A percentile compares a stretch with the other conserved stretches of the same genome.
Evolutionary conservation across 2,113 vertebrate genomes (phyloP).

Genomic region (Scytalopus superciliaris): DNA sequence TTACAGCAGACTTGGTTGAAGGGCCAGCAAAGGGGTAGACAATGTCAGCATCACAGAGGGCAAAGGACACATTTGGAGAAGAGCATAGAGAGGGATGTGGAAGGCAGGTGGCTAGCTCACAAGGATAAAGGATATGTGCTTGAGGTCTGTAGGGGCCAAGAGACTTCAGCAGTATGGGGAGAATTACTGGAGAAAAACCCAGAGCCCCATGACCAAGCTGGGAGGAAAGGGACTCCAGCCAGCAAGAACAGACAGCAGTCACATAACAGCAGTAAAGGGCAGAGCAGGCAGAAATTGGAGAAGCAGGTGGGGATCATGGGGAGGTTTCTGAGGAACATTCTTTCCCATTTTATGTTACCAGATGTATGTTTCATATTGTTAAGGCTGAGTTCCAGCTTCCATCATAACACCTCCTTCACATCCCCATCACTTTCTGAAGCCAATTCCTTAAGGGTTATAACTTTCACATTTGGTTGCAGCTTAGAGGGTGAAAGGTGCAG

Average conservation of each 20-base stretch:
- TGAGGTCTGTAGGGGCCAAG: not conserved
- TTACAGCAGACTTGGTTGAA: not conserved
- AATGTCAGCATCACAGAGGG: not conserved
- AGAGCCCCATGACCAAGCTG: not conserved
- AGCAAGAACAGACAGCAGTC: not conserved
- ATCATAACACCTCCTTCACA: not conserved
- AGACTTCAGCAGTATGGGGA: not conserved
- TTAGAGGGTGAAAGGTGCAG: not conserved
- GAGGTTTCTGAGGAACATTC: not conserved
- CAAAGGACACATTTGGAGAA: not conserved
- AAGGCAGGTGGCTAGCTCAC: not conserved
- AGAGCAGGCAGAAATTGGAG: not conserved
- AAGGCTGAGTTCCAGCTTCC: not conserved
- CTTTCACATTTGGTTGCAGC: not conserved
- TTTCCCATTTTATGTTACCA: not conserved
- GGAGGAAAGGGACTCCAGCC: not conserved
- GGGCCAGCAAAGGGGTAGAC: not conserved
- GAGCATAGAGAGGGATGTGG: not conserved
- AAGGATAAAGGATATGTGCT: not conserved
- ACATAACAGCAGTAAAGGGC: not conserved
- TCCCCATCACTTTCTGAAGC: not conserved
- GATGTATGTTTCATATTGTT: not conserved
- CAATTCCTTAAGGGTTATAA: not conserved
- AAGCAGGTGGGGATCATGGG: not conserved
- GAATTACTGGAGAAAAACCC: not conserved